Percentiles rank a stretch among this genome's conserved stretches.
Evolutionary conservation across 2,797 vertebrate genomes (phyloP).

Genomic region (Pseudopleuronectes americanus): DNA sequence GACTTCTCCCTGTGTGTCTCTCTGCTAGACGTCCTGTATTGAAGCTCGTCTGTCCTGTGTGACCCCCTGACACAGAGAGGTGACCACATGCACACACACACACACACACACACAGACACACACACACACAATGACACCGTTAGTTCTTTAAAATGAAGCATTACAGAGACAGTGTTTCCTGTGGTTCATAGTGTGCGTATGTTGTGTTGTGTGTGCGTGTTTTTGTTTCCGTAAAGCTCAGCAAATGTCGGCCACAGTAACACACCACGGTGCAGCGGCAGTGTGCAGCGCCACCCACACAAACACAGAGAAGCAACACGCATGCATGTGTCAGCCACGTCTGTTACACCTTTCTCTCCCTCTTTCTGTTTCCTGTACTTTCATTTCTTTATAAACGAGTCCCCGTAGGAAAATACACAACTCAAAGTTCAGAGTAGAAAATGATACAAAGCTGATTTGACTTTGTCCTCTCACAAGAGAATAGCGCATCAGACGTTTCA

Average conservation of each 20-base stretch:
- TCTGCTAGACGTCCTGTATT: constrained; percentile 59
- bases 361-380: background rate
- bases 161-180: background rate
- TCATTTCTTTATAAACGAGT: background rate
- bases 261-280: constrained; percentile 64
- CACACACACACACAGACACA: constrained; percentile 20
- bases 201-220: background rate
- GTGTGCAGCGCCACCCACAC: constrained; percentile 40
- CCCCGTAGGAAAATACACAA: background rate
- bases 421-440: background rate
- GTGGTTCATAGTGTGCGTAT: background rate
- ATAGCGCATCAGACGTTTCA: background rate
- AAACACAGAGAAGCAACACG: constrained; percentile 16
- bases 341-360: background rate
- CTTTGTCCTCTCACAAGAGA: background rate
- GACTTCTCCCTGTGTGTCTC: constrained; percentile 50
- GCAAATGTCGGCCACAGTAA: constrained; percentile 68
- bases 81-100: constrained; percentile 51
- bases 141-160: background rate
- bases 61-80: constrained; percentile 74
- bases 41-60: constrained; percentile 67
- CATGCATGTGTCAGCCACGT: constrained; percentile 11
- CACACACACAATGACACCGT: constrained; percentile 1
- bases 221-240: constrained; percentile 69
- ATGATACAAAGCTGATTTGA: background rate